phyloP scores from a whole-genome alignment of 2,888 invertebrate genomes.

The Zonitis immaculata region DNA sequence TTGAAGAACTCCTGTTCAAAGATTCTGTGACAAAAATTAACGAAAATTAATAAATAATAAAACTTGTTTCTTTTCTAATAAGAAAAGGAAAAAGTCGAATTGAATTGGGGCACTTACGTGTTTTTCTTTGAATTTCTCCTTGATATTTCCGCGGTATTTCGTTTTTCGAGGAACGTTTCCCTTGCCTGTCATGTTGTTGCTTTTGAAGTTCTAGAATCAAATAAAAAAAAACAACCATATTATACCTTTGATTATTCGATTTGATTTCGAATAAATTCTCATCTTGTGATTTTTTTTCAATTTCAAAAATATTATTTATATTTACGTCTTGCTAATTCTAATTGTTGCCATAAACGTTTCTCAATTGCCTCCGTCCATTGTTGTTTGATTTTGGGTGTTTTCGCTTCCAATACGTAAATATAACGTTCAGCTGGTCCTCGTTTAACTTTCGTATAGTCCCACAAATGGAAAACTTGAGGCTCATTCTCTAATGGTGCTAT shows the following conservation, averaged over 20 bases:
- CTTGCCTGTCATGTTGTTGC: not conserved
- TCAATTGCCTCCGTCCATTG: constrained; percentile 39
- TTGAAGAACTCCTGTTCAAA: not conserved
- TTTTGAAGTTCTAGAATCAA: not conserved
- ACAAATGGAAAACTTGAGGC: constrained; percentile 35
- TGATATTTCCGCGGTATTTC: not conserved
- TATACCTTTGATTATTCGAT: too few relatives aligned
- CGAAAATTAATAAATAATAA: not conserved
- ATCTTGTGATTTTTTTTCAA: too few relatives aligned
- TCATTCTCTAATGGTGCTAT: constrained; percentile 37
- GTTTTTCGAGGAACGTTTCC: not conserved
- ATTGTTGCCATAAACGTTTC: constrained; percentile 39
- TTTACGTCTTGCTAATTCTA: constrained; percentile 38
- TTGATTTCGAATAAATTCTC: too few relatives aligned
- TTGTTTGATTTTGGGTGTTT: constrained; percentile 33
- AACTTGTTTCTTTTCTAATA: too few relatives aligned
- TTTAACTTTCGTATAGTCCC: constrained; percentile 32
- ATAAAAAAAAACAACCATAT: too few relatives aligned
- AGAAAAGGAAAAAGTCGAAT: too few relatives aligned
- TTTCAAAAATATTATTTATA: too few relatives aligned
- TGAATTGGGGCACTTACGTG: not conserved
- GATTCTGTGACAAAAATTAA: not conserved
- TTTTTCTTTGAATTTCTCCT: not conserved
- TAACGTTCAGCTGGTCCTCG: constrained; percentile 19
- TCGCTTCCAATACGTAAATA: constrained; percentile 36